Percentiles rank a stretch among this genome's conserved stretches.
Conservation (phyloP, 2,797 vertebrate genomes). For the Macroramphosus scolopax region DNA sequence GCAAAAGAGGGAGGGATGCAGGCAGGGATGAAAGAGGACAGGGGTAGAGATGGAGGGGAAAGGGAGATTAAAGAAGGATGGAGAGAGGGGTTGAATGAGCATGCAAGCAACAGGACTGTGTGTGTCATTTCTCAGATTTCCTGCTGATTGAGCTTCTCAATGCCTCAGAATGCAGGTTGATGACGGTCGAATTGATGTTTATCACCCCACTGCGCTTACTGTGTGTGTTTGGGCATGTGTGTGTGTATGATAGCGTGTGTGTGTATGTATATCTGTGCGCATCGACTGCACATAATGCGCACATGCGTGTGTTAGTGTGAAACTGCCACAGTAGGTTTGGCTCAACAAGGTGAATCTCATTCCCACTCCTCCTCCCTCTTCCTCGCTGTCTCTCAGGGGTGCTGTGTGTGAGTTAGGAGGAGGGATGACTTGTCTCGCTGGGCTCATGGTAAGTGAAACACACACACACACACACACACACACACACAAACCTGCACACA, state of each 20-base stretch:
- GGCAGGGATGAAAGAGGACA: slow-evolving; percentile 62
- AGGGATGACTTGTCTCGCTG: slow-evolving; percentile 99
- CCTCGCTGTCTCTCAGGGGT: slow-evolving; percentile 84
- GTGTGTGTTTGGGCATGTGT: slow-evolving; percentile 29
- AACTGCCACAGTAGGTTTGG: slow-evolving; percentile 44
- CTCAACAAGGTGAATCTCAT: slow-evolving; percentile 71
- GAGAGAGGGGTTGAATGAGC: slow-evolving; percentile 64
- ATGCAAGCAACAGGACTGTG: slow-evolving; percentile 47
- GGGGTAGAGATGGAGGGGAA: slow-evolving; percentile 53
- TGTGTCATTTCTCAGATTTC: slow-evolving; percentile 57
- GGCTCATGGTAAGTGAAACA: slow-evolving; percentile 94
- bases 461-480: slow-evolving; percentile 25
- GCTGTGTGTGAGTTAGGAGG: slow-evolving; percentile 99
- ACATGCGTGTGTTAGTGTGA: slow-evolving; percentile 34
- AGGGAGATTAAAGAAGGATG: slow-evolving; percentile 65
- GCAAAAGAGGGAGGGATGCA: slow-evolving; percentile 59
- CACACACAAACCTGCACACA: slow-evolving; percentile 17
- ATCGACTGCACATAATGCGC: no score
- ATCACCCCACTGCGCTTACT: slow-evolving; percentile 60
- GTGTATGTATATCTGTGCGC: slow-evolving; percentile 20
- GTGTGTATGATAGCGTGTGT: slow-evolving; percentile 13
- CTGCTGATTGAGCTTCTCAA: slow-evolving; percentile 68
- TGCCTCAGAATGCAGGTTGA: slow-evolving; percentile 72
- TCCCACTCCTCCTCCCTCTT: slow-evolving; percentile 27
- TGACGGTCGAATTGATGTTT: slow-evolving; percentile 74